Conservation (phyloP, 1,140 invertebrate genomes). For the Chironomus striatipennis region DNA sequence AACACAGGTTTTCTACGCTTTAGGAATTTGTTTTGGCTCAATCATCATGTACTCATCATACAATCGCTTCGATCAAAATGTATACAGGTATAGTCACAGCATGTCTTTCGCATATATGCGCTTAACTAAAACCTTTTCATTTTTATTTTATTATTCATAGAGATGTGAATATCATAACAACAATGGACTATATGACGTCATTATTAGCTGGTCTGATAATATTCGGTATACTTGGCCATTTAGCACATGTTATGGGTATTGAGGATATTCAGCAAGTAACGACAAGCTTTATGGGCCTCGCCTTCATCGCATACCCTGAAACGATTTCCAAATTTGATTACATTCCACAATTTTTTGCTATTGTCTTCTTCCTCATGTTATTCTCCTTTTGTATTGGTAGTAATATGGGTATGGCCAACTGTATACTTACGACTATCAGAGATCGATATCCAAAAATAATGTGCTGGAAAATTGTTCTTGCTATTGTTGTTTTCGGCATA, state of each 20-base stretch:
- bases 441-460: constrained; percentile 54
- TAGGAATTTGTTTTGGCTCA: constrained; percentile 64
- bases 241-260: constrained; percentile 47
- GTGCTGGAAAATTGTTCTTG: constrained; percentile 47
- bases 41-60: constrained; percentile 74
- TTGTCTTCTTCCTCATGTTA: constrained; percentile 78
- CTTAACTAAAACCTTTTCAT: background rate
- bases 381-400: constrained; percentile 64
- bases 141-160: constrained; percentile 31
- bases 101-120: background rate
- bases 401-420: constrained; percentile 51
- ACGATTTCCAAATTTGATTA: constrained; percentile 66
- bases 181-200: constrained; percentile 64
- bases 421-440: constrained; percentile 52
- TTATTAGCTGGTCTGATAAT: constrained; percentile 72
- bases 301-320: constrained; percentile 76
- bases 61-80: constrained; percentile 64
- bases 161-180: constrained; percentile 61
- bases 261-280: constrained; percentile 43
- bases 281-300: constrained; percentile 56
- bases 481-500: constrained; percentile 49
- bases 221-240: constrained; percentile 67
- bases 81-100: constrained; percentile 53
- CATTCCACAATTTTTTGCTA: constrained; percentile 66
- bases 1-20: constrained; percentile 73